Evolutionary conservation across 2,888 invertebrate species (phyloP).

Genomic region (Drosophila setosimentum): DNA sequence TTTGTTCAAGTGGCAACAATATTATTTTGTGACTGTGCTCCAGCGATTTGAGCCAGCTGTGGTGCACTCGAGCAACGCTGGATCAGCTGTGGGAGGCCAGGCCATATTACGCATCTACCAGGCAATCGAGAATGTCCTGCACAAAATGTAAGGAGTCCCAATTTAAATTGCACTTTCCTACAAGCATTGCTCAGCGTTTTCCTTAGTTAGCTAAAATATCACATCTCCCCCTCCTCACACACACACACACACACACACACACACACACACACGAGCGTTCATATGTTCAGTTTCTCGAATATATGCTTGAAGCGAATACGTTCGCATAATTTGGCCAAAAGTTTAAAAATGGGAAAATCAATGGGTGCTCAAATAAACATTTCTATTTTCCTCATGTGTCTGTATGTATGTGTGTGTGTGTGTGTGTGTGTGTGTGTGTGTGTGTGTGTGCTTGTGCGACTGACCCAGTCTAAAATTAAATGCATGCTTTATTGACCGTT

Average conservation of each 20-base stretch:
- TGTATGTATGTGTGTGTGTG: conserved; percentile 5
- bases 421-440: conserved; percentile 16
- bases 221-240: not conserved
- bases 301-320: conserved; percentile 19
- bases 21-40: conserved; percentile 37
- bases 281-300: not conserved
- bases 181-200: not conserved
- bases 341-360: conserved; percentile 41
- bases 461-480: conserved; percentile 69
- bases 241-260: not conserved
- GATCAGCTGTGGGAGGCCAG: conserved; percentile 1
- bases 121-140: conserved; percentile 46
- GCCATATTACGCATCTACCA: conserved; percentile 29
- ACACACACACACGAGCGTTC: not conserved
- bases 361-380: conserved; percentile 53
- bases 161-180: not conserved
- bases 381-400: not conserved
- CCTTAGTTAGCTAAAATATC: not conserved
- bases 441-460: conserved; percentile 23
- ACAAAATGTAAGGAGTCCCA: conserved; percentile 44
- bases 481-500: conserved; percentile 61
- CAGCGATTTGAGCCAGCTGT: conserved; percentile 1
- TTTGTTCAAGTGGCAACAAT: conserved; percentile 49
- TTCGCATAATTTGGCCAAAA: conserved; percentile 7
- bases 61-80: conserved; percentile 8